Conservation (phyloP, 2,888 invertebrate genomes). For the Chrysina gloriosa region DNA sequence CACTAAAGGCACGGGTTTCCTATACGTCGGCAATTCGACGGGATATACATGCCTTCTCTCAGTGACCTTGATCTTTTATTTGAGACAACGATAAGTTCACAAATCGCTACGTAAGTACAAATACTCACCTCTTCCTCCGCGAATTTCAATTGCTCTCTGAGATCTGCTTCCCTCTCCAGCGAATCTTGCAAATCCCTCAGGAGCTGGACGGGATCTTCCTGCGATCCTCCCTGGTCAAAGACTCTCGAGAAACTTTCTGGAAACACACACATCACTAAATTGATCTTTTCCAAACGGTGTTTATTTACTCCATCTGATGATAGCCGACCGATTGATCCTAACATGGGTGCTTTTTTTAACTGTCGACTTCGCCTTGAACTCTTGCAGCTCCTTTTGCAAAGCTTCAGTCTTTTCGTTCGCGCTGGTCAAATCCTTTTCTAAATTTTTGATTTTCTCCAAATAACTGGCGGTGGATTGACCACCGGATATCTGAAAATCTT, state of each 20-base stretch:
- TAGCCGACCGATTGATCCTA: conserved; percentile 69
- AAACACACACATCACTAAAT: conserved; percentile 45
- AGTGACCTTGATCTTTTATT: conserved; percentile 17
- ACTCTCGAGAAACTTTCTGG: conserved; percentile 79
- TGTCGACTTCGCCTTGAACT: conserved; percentile 67
- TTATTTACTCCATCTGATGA: conserved; percentile 71
- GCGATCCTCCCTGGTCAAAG: conserved; percentile 82
- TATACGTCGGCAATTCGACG: conserved; percentile 47
- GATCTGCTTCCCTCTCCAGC: conserved; percentile 91
- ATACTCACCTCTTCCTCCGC: conserved; percentile 88
- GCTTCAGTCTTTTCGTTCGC: conserved; percentile 80
- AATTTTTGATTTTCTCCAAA: conserved; percentile 77
- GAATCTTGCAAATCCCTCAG: conserved; percentile 91
- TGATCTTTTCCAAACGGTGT: neutral
- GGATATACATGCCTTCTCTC: conserved; percentile 14
- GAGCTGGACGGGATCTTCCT: conserved; percentile 84
- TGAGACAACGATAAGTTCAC: conserved; percentile 2
- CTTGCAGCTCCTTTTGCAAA: conserved; percentile 78
- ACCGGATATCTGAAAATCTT: conserved; percentile 62
- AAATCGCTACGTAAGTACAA: neutral
- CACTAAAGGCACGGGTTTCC: conserved; percentile 47
- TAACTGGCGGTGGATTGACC: conserved; percentile 69
- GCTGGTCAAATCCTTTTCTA: conserved; percentile 87
- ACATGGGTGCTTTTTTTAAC: conserved; percentile 69
- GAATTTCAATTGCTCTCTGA: conserved; percentile 91